Evolutionary conservation across 2,113 vertebrate genomes (phyloP).

Genomic region (Rattus norvegicus): GRCr8 NC_086026.1:76356501-76357000

Average conservation of each 20-base stretch:
- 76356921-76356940: slow-evolving; percentile 89
- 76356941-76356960: slow-evolving; percentile 95
- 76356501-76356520: neutral
- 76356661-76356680: neutral
- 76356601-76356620: neutral
- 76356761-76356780: neutral
- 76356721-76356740: neutral
- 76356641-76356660: neutral
- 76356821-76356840: neutral
- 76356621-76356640: neutral
- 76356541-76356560: neutral
- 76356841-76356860: neutral
- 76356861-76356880: neutral
- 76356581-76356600: neutral
- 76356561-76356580: neutral
- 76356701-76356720: neutral
- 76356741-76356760: neutral
- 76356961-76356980: slow-evolving; percentile 95
- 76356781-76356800: neutral
- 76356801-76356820: neutral
- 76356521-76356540: neutral
- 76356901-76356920: slow-evolving; percentile 51
- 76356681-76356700: no score
- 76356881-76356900: neutral
- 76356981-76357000: slow-evolving; percentile 97